Conservation (phyloP, 2,113 vertebrate species). For the Hipposideros armiger region DNA sequence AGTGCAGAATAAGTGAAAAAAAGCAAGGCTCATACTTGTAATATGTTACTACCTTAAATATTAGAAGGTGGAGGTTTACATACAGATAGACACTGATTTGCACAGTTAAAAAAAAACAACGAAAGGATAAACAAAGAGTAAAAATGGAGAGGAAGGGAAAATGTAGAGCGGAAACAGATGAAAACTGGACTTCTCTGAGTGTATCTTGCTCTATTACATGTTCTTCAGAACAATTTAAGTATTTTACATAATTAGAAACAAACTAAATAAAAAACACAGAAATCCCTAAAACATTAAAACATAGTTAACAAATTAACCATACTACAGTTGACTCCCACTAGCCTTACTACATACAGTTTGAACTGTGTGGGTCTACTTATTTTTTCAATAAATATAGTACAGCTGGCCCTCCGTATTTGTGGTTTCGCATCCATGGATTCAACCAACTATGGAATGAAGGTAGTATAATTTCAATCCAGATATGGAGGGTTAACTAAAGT, state of each 20-base stretch:
- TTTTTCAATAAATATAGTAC: neutral
- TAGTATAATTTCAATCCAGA: neutral
- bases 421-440: neutral
- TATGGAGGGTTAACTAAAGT: neutral
- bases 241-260: conserved; percentile 26
- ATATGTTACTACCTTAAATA: neutral
- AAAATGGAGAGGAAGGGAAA: neutral
- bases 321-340: neutral
- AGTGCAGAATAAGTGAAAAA: neutral
- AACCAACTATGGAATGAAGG: neutral
- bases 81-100: neutral
- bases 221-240: neutral
- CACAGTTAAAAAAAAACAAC: neutral
- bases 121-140: neutral
- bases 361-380: neutral
- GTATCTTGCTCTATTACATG: neutral
- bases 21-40: neutral
- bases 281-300: neutral
- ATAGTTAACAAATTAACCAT: neutral
- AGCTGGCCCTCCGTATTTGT: neutral
- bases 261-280: neutral
- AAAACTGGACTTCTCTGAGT: neutral
- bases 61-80: neutral
- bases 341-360: neutral
- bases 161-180: neutral